These are phyloP conservation scores for Phortica okadai DNA, from an alignment of 2,888 invertebrate species.

Conservation along the genomic window DNA sequence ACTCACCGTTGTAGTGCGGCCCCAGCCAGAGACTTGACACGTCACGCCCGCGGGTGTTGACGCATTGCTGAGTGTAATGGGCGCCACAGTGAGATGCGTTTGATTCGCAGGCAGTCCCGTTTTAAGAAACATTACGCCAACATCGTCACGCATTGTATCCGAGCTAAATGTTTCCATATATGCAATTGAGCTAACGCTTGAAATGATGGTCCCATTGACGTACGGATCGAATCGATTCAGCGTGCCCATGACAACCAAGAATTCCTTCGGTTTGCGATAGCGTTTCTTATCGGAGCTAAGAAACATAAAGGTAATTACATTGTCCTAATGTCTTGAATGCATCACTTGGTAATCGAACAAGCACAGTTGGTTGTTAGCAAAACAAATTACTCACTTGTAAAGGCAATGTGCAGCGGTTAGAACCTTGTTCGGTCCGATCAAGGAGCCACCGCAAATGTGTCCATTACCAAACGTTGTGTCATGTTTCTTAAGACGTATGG, in stretches of 20 bases:
- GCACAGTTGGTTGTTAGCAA: too few species aligned
- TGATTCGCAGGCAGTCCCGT: constrained; percentile 55
- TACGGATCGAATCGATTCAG: constrained; percentile 64
- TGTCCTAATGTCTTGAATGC: too few species aligned
- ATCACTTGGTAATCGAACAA: too few species aligned
- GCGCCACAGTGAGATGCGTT: constrained; percentile 60
- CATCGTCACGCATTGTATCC: constrained; percentile 70
- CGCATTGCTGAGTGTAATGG: constrained; percentile 57
- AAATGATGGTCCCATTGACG: constrained; percentile 66
- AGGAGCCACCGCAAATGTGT: constrained; percentile 72
- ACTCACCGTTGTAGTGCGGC: constrained; percentile 65
- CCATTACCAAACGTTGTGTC: constrained; percentile 70
- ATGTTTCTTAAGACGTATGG: constrained; percentile 65
- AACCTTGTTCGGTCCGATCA: constrained; percentile 69
- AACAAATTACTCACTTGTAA: constrained; percentile 64
- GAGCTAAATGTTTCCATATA: constrained; percentile 66
- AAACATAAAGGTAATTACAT: not conserved
- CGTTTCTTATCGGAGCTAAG: constrained; percentile 59
- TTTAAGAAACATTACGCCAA: constrained; percentile 70
- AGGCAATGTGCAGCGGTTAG: constrained; percentile 74
- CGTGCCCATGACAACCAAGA: constrained; percentile 73
- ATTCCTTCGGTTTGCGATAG: constrained; percentile 69
- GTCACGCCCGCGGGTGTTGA: constrained; percentile 52
- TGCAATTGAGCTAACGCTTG: constrained; percentile 65
- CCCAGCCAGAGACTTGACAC: constrained; percentile 75